Base-by-base conservation (phyloP, 2,113 vertebrate species). In the Tiliqua scincoides region DNA sequence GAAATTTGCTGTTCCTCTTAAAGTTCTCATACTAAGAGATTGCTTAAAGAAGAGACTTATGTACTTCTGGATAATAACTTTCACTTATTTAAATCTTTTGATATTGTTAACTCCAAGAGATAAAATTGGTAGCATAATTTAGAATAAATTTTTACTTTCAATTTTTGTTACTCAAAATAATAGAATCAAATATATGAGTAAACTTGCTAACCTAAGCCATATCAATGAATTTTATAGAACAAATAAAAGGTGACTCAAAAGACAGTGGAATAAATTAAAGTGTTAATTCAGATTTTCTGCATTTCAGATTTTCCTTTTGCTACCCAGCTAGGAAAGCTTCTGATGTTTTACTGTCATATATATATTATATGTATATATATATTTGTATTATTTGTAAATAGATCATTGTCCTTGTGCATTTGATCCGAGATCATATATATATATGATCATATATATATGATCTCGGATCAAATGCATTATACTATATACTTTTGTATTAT, bases 1-100 rank as follows among this genome's bases (percentile, higher is more conserved):
- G 68, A 87, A 87, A 88, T 89, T 32, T 11, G 86, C 71, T 12
- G 12, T 65, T 65, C 81, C n/a, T 72, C 82, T 82, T 85, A 35
- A 30, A 91, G 89, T 90, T 86, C 43, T 37, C 6, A 11, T 75
- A 86, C 90, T 0, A 80, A 79, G 84, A 67, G 14, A 68, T 82
- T 76, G 20, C 57, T 89, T 79, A 68, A 2, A 48, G n/a, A 75
- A 40, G 9, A 79, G 54, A 30, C 1, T 0, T 52, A 78, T 74
- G 79, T 89, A 48, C 89, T 75, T 87, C 54, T 63, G 67, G 76
- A 77, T 43, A n/a, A 62, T 90, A 17, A 75, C 82, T 90, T 93
- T 92, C 35, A 63, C 83, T 23, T 86, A 48, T n/a, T 3, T 40
- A 65, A 0, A 12, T 74, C 74, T 88, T 57, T 10, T 83, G 17